phyloP scores from a whole-genome alignment of 2,797 vertebrate species.

The Kryptolebias ocellatus region DNA sequence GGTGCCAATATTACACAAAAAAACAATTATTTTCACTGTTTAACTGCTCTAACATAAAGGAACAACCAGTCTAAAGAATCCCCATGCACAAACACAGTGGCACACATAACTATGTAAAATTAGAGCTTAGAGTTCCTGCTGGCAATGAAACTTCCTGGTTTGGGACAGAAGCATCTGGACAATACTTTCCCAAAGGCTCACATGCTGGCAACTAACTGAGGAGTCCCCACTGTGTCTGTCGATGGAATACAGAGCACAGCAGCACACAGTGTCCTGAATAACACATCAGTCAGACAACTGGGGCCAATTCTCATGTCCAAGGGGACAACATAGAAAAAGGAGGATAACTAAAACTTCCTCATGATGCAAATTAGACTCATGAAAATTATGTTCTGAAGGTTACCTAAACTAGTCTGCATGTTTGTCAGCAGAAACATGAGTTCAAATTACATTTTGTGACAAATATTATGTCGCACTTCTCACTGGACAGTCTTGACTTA shows the following conservation, averaged over 20 bases:
- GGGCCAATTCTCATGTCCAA: conserved; percentile 64
- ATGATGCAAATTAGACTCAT: not conserved
- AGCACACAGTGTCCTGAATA: conserved; percentile 62
- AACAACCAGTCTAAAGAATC: conserved; percentile 19
- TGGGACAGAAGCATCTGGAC: conserved; percentile 83
- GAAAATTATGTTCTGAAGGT: conserved; percentile 6
- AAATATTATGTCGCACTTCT: not conserved
- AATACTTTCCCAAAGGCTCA: conserved; percentile 76
- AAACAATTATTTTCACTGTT: not conserved
- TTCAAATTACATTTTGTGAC: not conserved
- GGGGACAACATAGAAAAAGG: conserved; percentile 52
- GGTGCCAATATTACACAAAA: not conserved
- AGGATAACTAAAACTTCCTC: conserved; percentile 33
- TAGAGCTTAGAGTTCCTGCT: conserved; percentile 76
- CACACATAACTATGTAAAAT: conserved; percentile 73
- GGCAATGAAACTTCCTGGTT: conserved; percentile 71
- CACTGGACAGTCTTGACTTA: not conserved
- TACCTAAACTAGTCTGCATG: not conserved
- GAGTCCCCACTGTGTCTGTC: conserved; percentile 66
- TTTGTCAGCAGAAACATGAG: not conserved
- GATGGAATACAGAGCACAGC: conserved; percentile 60
- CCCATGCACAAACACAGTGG: conserved; percentile 45
- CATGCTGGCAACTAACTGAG: conserved; percentile 70
- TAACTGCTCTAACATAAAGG: conserved; percentile 1
- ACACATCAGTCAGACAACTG: conserved; percentile 76